These are phyloP conservation scores for Chalcosyrphus nemorum DNA, from an alignment of 2,888 invertebrate genomes.

Conservation along the genomic window DNA sequence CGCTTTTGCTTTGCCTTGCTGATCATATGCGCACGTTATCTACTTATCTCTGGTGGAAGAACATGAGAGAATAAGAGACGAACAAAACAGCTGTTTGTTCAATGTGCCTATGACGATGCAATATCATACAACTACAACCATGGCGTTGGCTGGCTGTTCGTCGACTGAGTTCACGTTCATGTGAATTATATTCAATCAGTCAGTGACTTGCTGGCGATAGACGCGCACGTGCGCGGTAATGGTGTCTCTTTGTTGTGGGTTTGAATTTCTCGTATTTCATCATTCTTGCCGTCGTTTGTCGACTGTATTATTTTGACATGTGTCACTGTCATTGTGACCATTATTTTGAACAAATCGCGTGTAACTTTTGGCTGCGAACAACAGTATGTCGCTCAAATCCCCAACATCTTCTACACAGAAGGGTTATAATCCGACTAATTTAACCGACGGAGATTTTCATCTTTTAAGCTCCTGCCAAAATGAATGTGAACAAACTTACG, in stretches of 20 bases:
- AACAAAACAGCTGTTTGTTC: slow-evolving; percentile 58
- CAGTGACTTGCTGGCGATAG: slow-evolving; percentile 60
- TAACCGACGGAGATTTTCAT: slow-evolving; percentile 52
- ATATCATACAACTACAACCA: slow-evolving; percentile 30
- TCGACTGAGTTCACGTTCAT: slow-evolving; percentile 52
- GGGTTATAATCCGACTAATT: slow-evolving; percentile 45
- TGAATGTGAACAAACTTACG: background rate
- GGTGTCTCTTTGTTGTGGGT: background rate
- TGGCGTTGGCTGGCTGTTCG: background rate
- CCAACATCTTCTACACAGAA: slow-evolving; percentile 3
- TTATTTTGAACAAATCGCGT: slow-evolving; percentile 19
- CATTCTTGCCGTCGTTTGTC: too few species aligned
- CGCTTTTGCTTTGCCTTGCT: slow-evolving; percentile 25
- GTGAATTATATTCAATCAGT: slow-evolving; percentile 61
- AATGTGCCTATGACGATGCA: slow-evolving; percentile 37
- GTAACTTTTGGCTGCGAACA: background rate
- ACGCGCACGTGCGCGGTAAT: slow-evolving; percentile 7
- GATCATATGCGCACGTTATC: slow-evolving; percentile 47
- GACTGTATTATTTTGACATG: slow-evolving; percentile 50
- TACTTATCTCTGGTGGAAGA: background rate
- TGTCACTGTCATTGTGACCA: slow-evolving; percentile 54
- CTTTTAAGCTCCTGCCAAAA: background rate
- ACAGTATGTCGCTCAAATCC: slow-evolving; percentile 1
- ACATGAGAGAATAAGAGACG: slow-evolving; percentile 1
- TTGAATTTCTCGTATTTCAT: slow-evolving; percentile 3